Conservation (phyloP, 2,113 vertebrate species). For the Mus spicilegus region DNA sequence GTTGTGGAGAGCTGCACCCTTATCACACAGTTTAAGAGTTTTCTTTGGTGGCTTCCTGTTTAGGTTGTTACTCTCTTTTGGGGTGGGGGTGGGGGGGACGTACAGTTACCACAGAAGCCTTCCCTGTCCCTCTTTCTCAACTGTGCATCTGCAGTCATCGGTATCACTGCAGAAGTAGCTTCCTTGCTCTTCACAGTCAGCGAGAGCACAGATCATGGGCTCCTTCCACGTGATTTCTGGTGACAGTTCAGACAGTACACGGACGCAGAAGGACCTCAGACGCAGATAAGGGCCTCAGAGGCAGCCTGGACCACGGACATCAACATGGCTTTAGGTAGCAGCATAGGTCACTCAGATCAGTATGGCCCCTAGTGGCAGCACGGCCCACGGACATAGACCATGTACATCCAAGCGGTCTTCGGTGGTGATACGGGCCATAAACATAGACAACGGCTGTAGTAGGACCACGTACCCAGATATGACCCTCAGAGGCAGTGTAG, state of each 20-base stretch:
- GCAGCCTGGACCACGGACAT: no score
- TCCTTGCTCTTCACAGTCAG: background rate
- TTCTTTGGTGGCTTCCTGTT: background rate
- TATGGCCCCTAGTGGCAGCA: background rate
- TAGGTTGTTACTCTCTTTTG: background rate
- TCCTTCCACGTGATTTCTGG: background rate
- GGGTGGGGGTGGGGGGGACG: fast-evolving
- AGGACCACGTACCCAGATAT: background rate
- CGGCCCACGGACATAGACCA: no score
- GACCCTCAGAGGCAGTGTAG: background rate
- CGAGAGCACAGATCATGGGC: background rate
- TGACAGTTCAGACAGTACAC: background rate
- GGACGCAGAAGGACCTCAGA: no score
- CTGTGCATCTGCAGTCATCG: background rate
- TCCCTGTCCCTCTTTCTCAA: background rate
- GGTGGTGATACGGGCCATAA: background rate
- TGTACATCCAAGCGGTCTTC: background rate
- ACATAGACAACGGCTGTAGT: background rate
- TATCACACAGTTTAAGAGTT: background rate
- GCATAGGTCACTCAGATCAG: background rate
- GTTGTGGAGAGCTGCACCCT: background rate
- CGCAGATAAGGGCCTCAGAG: no score
- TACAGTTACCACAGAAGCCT: background rate
- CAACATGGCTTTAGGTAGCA: background rate
- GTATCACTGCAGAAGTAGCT: background rate